Base-by-base conservation (phyloP, 1,140 invertebrate species). In the Drosophila sulfurigaster region DNA sequence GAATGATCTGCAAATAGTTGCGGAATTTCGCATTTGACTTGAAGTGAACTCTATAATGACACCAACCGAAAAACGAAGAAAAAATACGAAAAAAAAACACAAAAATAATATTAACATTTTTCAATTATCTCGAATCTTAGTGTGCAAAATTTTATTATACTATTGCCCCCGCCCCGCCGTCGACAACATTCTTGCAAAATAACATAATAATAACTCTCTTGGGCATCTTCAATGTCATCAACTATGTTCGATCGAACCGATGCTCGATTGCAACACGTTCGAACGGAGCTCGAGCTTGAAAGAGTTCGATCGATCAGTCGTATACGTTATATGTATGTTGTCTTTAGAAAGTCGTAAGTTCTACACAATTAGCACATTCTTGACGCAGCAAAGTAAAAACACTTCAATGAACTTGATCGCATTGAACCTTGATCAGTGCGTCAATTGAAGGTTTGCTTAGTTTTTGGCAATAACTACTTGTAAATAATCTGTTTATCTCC, bases 401-500 rank as follows among this genome's bases (percentile, higher is more conserved):
- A 32, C 30, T 32, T 32, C 5, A 32, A 32, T 8, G 30, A 32
- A 32, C 8, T 49, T 25, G 45, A 30, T 43, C 20, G 20, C 49
- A 30, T 46, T 45, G 6, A 25, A 56, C 52, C 52, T 8, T 51
- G 46, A 28, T 28, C 35, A 6, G 38, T 46, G 38, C 57, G 56
- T 51, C 41, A 56, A 60, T 56, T 63, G 8, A 3, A 5, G 6
- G 20, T 54, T 54, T 35, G n/a, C n/a, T 56, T 15, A 20, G 30
- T 38, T 41, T 41, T 57, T 57, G 54, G 54, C 54, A 57, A 15
- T 16, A 10, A 16, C 54, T 8, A n/a, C n/a, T n/a, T n/a, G n/a
- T n/a, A 68, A 68, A 51, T 41, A 41, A 58, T 1, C 3, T 10
- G 49, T 62, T 70, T 62, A 7, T 32, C 28, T 25, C 20, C 20